Percentiles rank a stretch among this genome's conserved stretches.
Conservation (phyloP, 2,113 vertebrate species). For the Motacilla alba region DNA sequence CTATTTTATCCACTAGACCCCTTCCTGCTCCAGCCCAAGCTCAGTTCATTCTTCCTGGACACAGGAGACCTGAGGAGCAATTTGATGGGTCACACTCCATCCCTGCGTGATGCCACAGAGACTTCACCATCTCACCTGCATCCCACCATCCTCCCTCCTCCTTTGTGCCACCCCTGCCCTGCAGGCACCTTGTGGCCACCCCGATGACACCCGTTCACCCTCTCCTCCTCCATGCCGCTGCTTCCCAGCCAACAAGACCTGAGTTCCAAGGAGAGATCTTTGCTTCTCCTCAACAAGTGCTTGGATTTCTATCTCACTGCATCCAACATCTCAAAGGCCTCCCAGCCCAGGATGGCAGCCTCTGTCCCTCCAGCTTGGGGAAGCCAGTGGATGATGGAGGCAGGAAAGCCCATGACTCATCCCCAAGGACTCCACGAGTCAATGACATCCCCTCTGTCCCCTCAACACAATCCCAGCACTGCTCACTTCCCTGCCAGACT, state of each 20-base stretch:
- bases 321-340: background rate
- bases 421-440: rapidly evolving
- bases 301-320: background rate
- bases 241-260: background rate
- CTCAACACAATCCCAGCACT: background rate
- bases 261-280: background rate
- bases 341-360: background rate
- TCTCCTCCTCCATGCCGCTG: background rate
- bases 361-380: background rate
- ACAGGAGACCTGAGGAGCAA: rapidly evolving
- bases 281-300: background rate
- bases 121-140: background rate
- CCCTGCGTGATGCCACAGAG: background rate
- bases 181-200: background rate
- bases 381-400: background rate
- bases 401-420: background rate
- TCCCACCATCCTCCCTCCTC: background rate
- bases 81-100: background rate
- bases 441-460: rapidly evolving
- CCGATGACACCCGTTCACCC: rapidly evolving
- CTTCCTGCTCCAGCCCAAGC: background rate
- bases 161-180: background rate
- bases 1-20: background rate
- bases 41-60: background rate
- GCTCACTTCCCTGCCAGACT: background rate